These are phyloP conservation scores for Chlorops oryzae DNA, from an alignment of 1,140 invertebrate species.

Conservation along the genomic window DNA sequence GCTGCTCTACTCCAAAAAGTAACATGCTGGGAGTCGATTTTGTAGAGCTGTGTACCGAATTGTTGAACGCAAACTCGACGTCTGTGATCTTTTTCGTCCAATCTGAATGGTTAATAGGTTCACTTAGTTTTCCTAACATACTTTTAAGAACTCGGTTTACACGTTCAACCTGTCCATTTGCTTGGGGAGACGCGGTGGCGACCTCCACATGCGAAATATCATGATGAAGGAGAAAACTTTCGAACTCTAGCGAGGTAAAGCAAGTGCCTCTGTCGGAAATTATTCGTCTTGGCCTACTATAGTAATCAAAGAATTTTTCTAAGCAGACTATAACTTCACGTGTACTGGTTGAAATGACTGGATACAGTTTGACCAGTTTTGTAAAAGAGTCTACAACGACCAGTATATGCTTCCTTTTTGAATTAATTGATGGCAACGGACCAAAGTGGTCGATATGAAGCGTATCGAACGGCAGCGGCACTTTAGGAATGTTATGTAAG, in stretches of 20 bases:
- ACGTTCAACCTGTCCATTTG: conserved; percentile 24
- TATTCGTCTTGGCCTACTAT: conserved; percentile 19
- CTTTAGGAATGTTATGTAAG: not conserved
- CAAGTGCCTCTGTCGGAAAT: conserved; percentile 27
- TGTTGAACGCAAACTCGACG: conserved; percentile 29
- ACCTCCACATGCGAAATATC: conserved; percentile 16
- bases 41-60: conserved; percentile 20
- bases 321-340: conserved; percentile 25
- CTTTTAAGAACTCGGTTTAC: too few relatives aligned
- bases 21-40: conserved; percentile 16
- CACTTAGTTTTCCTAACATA: too few relatives aligned
- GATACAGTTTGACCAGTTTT: conserved; percentile 13
- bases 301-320: conserved; percentile 10
- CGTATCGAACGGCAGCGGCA: not conserved
- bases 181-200: conserved; percentile 12
- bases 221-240: conserved; percentile 11
- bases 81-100: too few relatives aligned
- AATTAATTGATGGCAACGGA: too few relatives aligned
- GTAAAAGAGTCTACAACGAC: conserved; percentile 38
- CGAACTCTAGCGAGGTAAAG: conserved; percentile 29
- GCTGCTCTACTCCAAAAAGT: conserved; percentile 15
- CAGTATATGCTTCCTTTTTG: not conserved
- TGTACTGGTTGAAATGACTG: conserved; percentile 11
- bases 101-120: too few relatives aligned
- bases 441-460: not conserved